These are phyloP conservation scores for Megalurothrips usitatus DNA, from an alignment of 2,888 invertebrate genomes.

Conservation along the genomic window DNA sequence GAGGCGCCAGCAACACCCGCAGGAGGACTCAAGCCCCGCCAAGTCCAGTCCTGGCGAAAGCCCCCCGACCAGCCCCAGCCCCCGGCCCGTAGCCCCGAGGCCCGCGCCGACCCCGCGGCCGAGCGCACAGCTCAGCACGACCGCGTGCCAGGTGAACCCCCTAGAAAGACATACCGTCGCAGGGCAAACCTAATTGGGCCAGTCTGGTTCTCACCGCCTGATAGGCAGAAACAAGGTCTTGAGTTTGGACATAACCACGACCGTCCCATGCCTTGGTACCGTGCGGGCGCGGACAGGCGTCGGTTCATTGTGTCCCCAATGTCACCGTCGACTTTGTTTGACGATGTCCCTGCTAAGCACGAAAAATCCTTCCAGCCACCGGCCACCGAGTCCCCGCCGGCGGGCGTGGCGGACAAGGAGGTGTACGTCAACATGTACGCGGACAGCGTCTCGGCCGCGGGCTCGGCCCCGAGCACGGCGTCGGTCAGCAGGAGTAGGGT, in stretches of 20 bases:
- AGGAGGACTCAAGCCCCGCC: background rate
- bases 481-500: background rate
- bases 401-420: background rate
- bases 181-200: too few species aligned
- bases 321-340: too few species aligned
- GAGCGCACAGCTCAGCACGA: background rate
- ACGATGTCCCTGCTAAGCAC: too few species aligned
- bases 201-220: too few species aligned
- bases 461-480: background rate
- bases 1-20: background rate
- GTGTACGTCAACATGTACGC: conserved; percentile 6
- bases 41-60: background rate
- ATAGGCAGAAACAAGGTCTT: too few species aligned
- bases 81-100: background rate
- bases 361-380: background rate
- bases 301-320: too few species aligned
- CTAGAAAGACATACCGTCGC: too few species aligned
- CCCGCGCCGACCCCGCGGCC: background rate
- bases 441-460: too few species aligned
- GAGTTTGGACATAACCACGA: too few species aligned
- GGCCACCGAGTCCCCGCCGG: background rate
- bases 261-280: too few species aligned
- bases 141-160: background rate
- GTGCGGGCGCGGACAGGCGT: too few species aligned
- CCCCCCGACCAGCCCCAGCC: background rate